Evolutionary conservation across 2,888 invertebrate species (phyloP), one percentile per base, ranked within the genome.

Genomic region (Tetropium fuscum): DNA sequence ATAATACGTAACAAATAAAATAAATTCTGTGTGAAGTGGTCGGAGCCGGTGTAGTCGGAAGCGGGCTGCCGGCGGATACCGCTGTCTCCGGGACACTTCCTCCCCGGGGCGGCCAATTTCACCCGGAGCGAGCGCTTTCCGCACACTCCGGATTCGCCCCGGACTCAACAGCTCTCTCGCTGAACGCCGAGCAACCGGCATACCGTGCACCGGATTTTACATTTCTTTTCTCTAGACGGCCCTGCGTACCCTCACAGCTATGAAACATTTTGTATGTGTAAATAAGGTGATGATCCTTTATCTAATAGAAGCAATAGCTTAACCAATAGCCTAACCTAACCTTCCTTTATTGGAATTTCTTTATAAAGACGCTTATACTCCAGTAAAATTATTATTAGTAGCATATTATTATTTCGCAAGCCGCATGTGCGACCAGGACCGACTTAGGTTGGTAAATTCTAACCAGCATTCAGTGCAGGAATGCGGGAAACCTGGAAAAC

Each of bases 71-170:
- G 78, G 81, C 82, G 82, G 82, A 82, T 81, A 82, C 81, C 82
- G 82, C 82, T 82, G 81, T 81, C 83, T 83, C 82, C 82, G 82
- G 83, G 80, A 78, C 80, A 80, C 80, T 82, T 82, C 82, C 83
- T 81, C 81, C 79, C 80, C 81, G 80, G 80, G 78, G 80, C 79
- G 81, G 80, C 79, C 79, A 81, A 80, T 80, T 80, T 80, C 80
- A 80, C 81, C 80, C 80, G 79, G 80, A 80, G 80, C 79, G 78
- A 79, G 76, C 79, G 80, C 78, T 78, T 79, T 78, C 81, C 80
- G 80, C 75, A 75, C 69, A 68, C 75, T 72, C 74, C 76, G 74
- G 72, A 67, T 66, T 60, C 71, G 67, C 71, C 67, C 65, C 74
- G 68, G 66, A 66, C 68, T 68, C 68, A 61, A 54, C 64, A 58